Evolutionary conservation across 2,888 invertebrate genomes (phyloP).

Genomic region (Cordilura impudica): DNA sequence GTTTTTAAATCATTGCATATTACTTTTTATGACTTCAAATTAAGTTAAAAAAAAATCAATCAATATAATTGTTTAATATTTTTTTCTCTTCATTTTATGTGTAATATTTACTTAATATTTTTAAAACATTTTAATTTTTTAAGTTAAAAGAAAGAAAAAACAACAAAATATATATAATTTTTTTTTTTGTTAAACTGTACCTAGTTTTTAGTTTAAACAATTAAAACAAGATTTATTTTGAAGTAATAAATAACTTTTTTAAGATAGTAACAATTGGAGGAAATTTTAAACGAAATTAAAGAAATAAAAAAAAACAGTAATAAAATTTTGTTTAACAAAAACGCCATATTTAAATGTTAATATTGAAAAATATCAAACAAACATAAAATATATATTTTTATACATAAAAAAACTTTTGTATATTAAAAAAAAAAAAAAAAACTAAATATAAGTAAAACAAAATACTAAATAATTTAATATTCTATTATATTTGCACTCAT

Average conservation of each 20-base stretch:
- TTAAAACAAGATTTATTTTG: not conserved
- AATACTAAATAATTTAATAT: not conserved
- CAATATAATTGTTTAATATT: constrained; percentile 40
- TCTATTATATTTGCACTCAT: constrained; percentile 47
- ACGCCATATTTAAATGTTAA: constrained; percentile 70
- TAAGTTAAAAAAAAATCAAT: constrained; percentile 35
- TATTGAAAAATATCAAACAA: constrained; percentile 31
- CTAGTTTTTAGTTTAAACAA: not conserved
- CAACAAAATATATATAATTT: not conserved
- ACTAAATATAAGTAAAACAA: constrained; percentile 12
- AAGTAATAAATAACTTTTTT: not conserved
- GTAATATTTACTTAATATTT: constrained; percentile 65
- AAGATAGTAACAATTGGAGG: not conserved
- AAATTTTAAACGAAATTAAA: constrained; percentile 24
- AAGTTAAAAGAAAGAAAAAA: constrained; percentile 40
- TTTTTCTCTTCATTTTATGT: constrained; percentile 56
- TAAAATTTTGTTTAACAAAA: constrained; percentile 66
- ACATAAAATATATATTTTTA: constrained; percentile 28
- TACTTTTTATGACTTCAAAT: constrained; percentile 10
- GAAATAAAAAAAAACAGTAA: constrained; percentile 36
- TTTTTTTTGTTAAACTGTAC: not conserved
- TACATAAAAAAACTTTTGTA: constrained; percentile 30
- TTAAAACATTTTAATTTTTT: constrained; percentile 59
- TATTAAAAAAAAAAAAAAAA: not conserved
- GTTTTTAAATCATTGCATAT: not conserved